Evolutionary conservation across 2,113 vertebrate species (phyloP), one percentile per base, ranked within the genome.

Genomic region (Nyctibius bracteatus): DNA sequence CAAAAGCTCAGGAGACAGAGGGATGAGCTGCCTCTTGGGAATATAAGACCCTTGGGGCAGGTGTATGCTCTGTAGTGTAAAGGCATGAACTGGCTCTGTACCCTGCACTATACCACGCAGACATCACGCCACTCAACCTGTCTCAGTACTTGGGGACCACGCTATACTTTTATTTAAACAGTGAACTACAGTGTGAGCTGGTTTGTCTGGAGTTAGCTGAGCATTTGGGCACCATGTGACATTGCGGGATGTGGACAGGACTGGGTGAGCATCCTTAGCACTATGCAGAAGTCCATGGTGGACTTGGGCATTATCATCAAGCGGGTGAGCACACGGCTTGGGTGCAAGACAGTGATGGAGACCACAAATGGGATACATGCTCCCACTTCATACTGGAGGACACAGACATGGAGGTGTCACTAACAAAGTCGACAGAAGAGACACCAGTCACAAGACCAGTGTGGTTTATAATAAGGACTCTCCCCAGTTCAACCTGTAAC

Each of bases 241-340:
- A 1, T 3, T 13, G 39, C 1, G 2, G 68, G n/a, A 31, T 3
- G 9, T 1, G 28, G 44, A 33, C 70, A 67, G 61, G 25, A 35
- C 21, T 18, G 51, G 18, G 46, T 15, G 18, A 22, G 65, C 21
- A 46, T 5, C 77, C 65, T 24, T 0, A 41, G 51, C 37, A 8
- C 81, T 2, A 4, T 2, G 28, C 67, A 44, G 15, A 41, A 55
- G 24, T 5, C 58, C 80, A 7, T 4, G 10, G 20, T 5, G 49
- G 39, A 58, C 43, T 15, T 18, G 41, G 51, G 23, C 49, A 25
- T 51, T 25, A 47, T 3, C 71, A 61, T 14, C 27, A 28, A 20
- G 6, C 0, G 7, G 30, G 23, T 4, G 14, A 66, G 54, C 0
- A 15, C 77, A 14, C 0, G 0, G 35, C 77, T 43, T 20, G 49